Base-by-base conservation (phyloP, 2,888 invertebrate genomes). In the Tigriopus californicus region DNA sequence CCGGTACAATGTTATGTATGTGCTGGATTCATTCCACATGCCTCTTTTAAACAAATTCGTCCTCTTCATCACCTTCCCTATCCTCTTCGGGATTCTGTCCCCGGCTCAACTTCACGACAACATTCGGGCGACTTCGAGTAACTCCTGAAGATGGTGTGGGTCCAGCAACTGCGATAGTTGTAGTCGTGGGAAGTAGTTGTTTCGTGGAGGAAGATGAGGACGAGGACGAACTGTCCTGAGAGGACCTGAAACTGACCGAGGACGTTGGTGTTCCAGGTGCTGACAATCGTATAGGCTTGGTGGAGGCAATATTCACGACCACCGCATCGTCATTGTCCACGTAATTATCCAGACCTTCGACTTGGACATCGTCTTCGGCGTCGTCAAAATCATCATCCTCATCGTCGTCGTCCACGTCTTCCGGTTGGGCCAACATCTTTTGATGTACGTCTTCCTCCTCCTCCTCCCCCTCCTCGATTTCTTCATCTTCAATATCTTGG, bases 311-410 rank as follows among this genome's bases (percentile, higher is more conserved):
- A 22, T 49, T 49, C 20, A 49, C 49, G 22, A 49, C 49, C 20
- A 49, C 49, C 3, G 49, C 49, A 12, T 49, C 49, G 49, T 49
- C 49, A 22, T 22, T 5, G 22, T 49, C 22, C 8, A 33, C 49
- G 22, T 20, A 4, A 5, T 20, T 49, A 22, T 49, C 22, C 20
- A 49, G 20, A 5, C 15, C 49, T 5, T 20, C 49, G 22, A 22
- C 20, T 5, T 49, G 20, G 20, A 20, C 49, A 5, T 22, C 12
- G 11, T 49, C 22, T 15, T 49, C 49, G 2, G 15, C 49, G 13
- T 49, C 49, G 49, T 49, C 49, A n/a, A n/a, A 13, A n/a, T 54
- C 54, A 5, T 54, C 54, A 40, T 53, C 40, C 1, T 24, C 54
- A n/a, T 54, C 54, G 1, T 54, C 54, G 1, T 24, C 54, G 5